Evolutionary conservation across 2,888 invertebrate species (phyloP), one percentile per base, ranked within the genome.

Genomic region (Disparrhopalites patrizii): DNA sequence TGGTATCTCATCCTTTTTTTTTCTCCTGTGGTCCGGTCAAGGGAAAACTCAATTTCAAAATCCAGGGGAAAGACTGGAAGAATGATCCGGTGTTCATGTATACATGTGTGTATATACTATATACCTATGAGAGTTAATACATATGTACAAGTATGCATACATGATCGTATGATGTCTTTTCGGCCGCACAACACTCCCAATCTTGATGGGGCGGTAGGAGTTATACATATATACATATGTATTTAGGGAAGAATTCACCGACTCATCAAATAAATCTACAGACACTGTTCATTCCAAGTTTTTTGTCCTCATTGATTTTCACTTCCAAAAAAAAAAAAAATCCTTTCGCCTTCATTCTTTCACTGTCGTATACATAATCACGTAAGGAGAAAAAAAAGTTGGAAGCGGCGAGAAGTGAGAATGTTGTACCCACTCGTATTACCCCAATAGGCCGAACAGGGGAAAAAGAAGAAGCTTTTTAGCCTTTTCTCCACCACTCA

Each of bases 181-280:
- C 18, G 30, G 31, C 47, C 15, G 20, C 60, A 30, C 27, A 52
- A 23, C 28, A 7, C 28, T n/a, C 15, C 52, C 10, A 52, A 27
- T 20, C 27, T 52, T 15, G 23, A 5, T 47, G 23, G 8, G 47
- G 23, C 20, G 47, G n/a, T 23, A 47, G 40, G 47, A 47, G 47
- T 25, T 20, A 47, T 47, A 23, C 47, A 47, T 36, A 36, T 36
- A 36, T 7, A 15, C 36, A n/a, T 25, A 47, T 25, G 47, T 25
- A 47, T 47, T 23, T 13, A 47, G 47, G 7, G 25, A 47, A 10
- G 47, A 47, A 47, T 40, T 25, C 47, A 47, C 20, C 36, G 23
- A 56, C 51, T 61, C 60, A 61, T 51, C 60, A 61, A 61, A 61
- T 61, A 61, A 50, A 61, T 51, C 60, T 61, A 51, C 60, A 61